phyloP scores from a whole-genome alignment of 2,113 vertebrate species.

The Catharus minimus region DNA sequence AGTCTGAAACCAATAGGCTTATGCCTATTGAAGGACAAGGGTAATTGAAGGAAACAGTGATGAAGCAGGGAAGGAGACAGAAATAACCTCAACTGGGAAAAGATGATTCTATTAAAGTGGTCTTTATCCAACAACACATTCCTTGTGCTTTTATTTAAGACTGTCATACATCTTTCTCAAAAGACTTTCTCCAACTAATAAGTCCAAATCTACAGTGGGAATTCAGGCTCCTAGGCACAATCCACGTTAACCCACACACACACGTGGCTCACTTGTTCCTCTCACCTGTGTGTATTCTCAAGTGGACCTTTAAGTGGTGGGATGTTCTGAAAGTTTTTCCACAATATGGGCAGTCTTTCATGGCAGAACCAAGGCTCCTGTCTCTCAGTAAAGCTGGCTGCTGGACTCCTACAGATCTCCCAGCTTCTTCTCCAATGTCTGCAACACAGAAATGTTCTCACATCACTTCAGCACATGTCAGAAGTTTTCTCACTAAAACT shows the following conservation, averaged over 20 bases:
- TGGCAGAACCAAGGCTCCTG: conserved; percentile 89
- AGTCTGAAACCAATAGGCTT: conserved; percentile 69
- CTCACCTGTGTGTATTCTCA: conserved; percentile 99
- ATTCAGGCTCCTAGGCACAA: not conserved
- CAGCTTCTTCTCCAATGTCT: conserved; percentile 96
- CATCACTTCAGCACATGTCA: conserved; percentile 87
- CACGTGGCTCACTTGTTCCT: not conserved
- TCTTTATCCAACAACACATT: conserved; percentile 66
- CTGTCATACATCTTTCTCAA: conserved; percentile 49
- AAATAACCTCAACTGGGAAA: conserved; percentile 64
- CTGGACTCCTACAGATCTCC: conserved; percentile 84
- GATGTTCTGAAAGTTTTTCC: conserved; percentile 98
- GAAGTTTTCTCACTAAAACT: conserved; percentile 82
- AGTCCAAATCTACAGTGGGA: conserved; percentile 16
- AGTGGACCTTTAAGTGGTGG: conserved; percentile 98
- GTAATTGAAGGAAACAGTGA: conserved; percentile 68
- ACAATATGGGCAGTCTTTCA: conserved; percentile 98
- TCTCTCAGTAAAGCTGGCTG: conserved; percentile 89
- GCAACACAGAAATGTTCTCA: conserved; percentile 85
- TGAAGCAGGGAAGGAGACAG: conserved; percentile 58
- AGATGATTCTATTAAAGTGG: conserved; percentile 60
- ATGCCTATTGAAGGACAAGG: conserved; percentile 62
- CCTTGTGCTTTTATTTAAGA: conserved; percentile 62
- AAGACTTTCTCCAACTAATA: conserved; percentile 41
- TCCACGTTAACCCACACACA: not conserved